phyloP scores from a whole-genome alignment of 2,797 vertebrate genomes.

The Leptodactylus fallax region DNA sequence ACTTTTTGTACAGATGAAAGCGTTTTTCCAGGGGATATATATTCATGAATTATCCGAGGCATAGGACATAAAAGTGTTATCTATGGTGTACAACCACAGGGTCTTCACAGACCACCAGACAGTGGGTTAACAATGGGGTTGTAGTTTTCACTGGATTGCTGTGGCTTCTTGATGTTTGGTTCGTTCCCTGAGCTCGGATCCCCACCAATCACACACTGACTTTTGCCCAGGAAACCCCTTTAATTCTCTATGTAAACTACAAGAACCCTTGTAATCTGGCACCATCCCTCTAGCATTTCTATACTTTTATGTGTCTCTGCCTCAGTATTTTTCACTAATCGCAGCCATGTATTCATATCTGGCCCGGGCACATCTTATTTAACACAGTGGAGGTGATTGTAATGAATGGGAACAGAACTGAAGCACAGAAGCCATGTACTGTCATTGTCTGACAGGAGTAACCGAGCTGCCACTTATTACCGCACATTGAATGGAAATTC shows the following conservation, averaged over 20 bases:
- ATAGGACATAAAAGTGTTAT: no score
- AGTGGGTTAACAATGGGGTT: no score
- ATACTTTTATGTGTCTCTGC: background rate
- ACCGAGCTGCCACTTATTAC: constrained; percentile 16
- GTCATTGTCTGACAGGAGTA: background rate
- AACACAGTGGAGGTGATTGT: background rate
- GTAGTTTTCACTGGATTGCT: no score
- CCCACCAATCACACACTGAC: no score
- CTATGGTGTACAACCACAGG: no score
- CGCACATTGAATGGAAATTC: constrained; percentile 1
- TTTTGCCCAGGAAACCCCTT: no score
- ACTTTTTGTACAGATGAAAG: no score
- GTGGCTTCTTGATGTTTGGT: no score
- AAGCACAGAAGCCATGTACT: background rate
- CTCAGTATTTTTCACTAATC: background rate
- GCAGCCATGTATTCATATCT: background rate
- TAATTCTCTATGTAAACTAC: background rate
- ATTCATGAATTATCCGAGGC: no score
- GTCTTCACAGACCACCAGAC: no score
- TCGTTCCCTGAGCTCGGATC: no score
- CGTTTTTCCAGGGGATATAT: no score
- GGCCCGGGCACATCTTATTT: constrained; percentile 6
- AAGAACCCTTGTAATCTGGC: background rate
- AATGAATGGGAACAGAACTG: constrained; percentile 11
- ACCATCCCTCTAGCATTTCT: background rate